These are phyloP conservation scores for Xylocampa areola DNA, from an alignment of 2,888 invertebrate genomes.

Conservation along the genomic window DNA sequence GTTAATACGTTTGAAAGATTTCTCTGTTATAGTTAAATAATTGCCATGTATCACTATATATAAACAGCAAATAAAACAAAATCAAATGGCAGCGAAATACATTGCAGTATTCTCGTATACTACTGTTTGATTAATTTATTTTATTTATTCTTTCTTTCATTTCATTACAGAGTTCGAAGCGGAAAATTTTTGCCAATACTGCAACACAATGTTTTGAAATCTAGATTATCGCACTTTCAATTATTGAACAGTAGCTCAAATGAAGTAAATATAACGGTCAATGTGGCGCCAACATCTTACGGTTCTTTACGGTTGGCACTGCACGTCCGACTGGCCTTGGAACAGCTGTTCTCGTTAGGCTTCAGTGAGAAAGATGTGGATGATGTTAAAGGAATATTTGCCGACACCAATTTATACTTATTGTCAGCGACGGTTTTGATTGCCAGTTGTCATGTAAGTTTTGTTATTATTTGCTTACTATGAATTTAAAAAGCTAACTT, in stretches of 20 bases:
- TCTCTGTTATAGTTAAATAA: too few relatives aligned
- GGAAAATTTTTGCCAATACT: conserved; percentile 95
- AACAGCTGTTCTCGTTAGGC: conserved; percentile 93
- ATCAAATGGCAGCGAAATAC: too few relatives aligned
- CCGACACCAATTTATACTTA: conserved; percentile 98
- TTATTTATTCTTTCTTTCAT: conserved; percentile 14
- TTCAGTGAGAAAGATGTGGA: conserved; percentile 98
- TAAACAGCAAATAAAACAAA: too few relatives aligned
- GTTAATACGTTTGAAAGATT: too few relatives aligned
- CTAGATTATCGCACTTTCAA: conserved; percentile 93
- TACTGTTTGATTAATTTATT: neutral
- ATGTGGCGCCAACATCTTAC: conserved; percentile 93
- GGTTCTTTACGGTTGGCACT: conserved; percentile 94
- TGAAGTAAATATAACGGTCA: conserved; percentile 91
- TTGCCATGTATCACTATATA: too few relatives aligned
- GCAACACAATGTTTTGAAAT: conserved; percentile 95
- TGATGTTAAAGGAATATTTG: conserved; percentile 98
- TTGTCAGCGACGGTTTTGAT: conserved; percentile 97
- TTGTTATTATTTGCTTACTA: neutral
- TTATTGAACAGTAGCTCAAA: conserved; percentile 90
- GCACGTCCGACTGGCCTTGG: conserved; percentile 93
- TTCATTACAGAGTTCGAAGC: conserved; percentile 88
- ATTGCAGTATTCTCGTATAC: too few relatives aligned
- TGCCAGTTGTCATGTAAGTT: conserved; percentile 97
- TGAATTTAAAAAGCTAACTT: too few relatives aligned